Conservation (phyloP, 2,113 vertebrate genomes). For the Tragelaphus imberbis region DNA sequence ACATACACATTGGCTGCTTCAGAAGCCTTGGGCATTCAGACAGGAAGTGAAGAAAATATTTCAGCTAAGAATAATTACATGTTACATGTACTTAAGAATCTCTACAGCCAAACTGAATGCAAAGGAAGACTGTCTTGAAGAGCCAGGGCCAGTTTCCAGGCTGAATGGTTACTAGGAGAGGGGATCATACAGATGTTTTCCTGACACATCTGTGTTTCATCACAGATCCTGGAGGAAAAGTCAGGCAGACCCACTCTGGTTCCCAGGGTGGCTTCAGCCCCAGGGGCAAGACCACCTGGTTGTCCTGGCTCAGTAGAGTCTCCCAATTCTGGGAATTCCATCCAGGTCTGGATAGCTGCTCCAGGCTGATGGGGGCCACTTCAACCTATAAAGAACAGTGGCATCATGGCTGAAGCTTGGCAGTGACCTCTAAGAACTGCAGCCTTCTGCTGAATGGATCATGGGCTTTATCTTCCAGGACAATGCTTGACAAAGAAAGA, state of each 20-base stretch:
- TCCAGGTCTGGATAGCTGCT: not conserved
- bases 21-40: not conserved
- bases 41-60: not conserved
- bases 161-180: not conserved
- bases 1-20: not conserved
- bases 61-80: not conserved
- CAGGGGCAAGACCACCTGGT: not conserved
- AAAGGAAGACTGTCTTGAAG: not conserved
- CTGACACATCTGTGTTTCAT: not conserved
- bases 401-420: not conserved
- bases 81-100: not conserved
- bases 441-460: not conserved
- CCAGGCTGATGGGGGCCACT: not conserved
- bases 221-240: not conserved
- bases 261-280: not conserved
- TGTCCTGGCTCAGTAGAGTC: not conserved
- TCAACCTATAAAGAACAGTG: not conserved
- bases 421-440: not conserved
- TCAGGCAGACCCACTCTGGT: not conserved
- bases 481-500: not conserved
- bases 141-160: not conserved
- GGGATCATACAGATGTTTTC: not conserved
- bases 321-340: not conserved
- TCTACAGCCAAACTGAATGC: not conserved
- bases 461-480: not conserved